Evolutionary conservation across 1,140 invertebrate species (phyloP).

Genomic region (Cydia strobilella): DNA sequence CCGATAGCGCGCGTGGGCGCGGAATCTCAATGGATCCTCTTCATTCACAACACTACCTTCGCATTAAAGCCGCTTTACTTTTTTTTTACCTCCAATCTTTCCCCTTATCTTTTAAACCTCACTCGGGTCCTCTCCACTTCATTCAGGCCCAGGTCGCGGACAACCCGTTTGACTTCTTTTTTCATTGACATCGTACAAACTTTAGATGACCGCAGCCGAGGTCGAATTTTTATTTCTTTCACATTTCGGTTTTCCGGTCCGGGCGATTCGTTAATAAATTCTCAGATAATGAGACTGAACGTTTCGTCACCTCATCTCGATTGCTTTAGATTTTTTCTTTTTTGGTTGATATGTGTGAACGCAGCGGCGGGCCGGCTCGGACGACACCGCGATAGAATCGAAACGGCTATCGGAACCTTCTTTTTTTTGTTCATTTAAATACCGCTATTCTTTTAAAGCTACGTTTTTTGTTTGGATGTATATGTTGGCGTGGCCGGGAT

Average conservation of each 20-base stretch:
- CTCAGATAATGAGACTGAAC: conserved; percentile 79
- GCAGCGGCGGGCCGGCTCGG: conserved; percentile 61
- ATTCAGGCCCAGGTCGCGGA: conserved; percentile 72
- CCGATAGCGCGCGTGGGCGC: conserved; percentile 66
- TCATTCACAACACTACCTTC: conserved; percentile 77
- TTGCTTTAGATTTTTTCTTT: conserved; percentile 72
- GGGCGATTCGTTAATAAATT: conserved; percentile 79
- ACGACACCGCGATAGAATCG: conserved; percentile 68
- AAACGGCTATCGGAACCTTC: conserved; percentile 62
- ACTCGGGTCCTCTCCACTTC: conserved; percentile 72
- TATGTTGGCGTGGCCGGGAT: conserved; percentile 34
- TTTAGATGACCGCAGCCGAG: conserved; percentile 77
- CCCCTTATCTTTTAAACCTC: conserved; percentile 74
- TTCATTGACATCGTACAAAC: conserved; percentile 76
- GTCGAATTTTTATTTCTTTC: conserved; percentile 80
- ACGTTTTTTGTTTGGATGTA: conserved; percentile 54
- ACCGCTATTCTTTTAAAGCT: conserved; percentile 70
- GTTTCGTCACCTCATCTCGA: conserved; percentile 79
- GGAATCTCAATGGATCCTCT: conserved; percentile 71
- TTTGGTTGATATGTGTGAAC: conserved; percentile 73
- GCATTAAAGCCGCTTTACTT: conserved; percentile 75
- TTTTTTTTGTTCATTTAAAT: conserved; percentile 76
- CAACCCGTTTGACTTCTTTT: conserved; percentile 75
- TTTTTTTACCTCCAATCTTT: conserved; percentile 75
- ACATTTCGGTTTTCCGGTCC: conserved; percentile 79